Evolutionary conservation across 2,888 invertebrate genomes (phyloP), one percentile per base, ranked within the genome.

Genomic region (Hoplodrina ambigua): DNA sequence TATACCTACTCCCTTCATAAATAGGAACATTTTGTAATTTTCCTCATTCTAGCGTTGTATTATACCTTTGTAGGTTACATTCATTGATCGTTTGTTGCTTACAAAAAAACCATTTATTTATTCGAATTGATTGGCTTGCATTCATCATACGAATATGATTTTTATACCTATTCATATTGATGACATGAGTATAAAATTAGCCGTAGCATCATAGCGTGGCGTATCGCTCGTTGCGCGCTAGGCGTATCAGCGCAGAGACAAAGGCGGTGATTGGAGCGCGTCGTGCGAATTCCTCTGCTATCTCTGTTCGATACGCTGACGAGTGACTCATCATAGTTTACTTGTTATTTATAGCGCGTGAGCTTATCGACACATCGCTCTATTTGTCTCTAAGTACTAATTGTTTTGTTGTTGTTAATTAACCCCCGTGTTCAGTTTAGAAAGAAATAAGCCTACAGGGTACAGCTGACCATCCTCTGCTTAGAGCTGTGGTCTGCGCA

Each of bases 251-350:
- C 8, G 54, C 11, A 20, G 50, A 75, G 68, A 81, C 81, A 81
- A 75, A 75, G 66, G 65, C 82, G 49, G 70, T 70, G 81, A 82
- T 82, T 64, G 72, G 52, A 37, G 44, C 53, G 55, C 33, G 15
- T 49, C 46, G 65, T 70, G 70, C 80, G 76, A 73, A 81, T 71
- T 67, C 73, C 80, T 64, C 61, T 20, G 50, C 56, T 80, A 82
- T 81, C 81, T 52, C 30, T 17, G 53, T n/a, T 46, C 49, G 50
- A 64, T 54, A 52, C 30, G 44, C 53, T 64, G 46, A 50, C 33
- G 52, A 37, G 50, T 78, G 78, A 78, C 71, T 78, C 77, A 81
- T 76, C 71, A 67, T 71, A 81, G 71, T 59, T 62, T 46, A 66
- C 44, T 49, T 55, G 49, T 62, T 80, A 76, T 82, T 75, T 67